Percentiles rank a stretch among this genome's conserved stretches.
These are phyloP conservation scores for Barbus barbus DNA, from an alignment of 2,113 vertebrate genomes.

Conservation along the genomic window DNA sequence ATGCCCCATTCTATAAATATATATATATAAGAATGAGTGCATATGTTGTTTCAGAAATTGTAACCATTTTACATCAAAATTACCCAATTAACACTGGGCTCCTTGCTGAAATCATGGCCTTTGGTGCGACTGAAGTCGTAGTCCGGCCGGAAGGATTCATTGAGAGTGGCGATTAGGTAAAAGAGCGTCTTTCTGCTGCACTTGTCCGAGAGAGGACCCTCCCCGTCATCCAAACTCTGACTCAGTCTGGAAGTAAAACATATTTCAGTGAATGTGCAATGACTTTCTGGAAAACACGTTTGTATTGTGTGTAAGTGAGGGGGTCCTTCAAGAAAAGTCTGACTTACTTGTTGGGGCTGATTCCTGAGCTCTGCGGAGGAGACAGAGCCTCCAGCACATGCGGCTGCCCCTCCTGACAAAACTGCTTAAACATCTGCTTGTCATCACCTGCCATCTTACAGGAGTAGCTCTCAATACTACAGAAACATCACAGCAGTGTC, in stretches of 20 bases:
- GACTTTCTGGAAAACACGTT: background rate
- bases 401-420: constrained; percentile 94
- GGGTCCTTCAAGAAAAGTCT: background rate
- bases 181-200: constrained; percentile 98
- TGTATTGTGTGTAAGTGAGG: background rate
- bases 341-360: constrained; percentile 84
- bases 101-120: constrained; percentile 93
- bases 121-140: constrained; percentile 92
- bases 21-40: too few species aligned
- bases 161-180: constrained; percentile 94
- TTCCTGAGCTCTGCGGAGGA: constrained; percentile 84
- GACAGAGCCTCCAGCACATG: constrained; percentile 92
- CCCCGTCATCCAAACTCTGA: constrained; percentile 79
- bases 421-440: constrained; percentile 98
- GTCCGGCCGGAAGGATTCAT: constrained; percentile 93
- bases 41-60: background rate
- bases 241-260: constrained; percentile 66
- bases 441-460: constrained; percentile 97
- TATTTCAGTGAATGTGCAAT: background rate
- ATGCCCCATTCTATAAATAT: too few species aligned
- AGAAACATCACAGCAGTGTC: background rate
- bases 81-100: constrained; percentile 94
- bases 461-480: constrained; percentile 94
- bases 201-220: constrained; percentile 90
- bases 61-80: background rate